Conservation (phyloP, 2,113 vertebrate species). For the Triplophysa rosa region DNA sequence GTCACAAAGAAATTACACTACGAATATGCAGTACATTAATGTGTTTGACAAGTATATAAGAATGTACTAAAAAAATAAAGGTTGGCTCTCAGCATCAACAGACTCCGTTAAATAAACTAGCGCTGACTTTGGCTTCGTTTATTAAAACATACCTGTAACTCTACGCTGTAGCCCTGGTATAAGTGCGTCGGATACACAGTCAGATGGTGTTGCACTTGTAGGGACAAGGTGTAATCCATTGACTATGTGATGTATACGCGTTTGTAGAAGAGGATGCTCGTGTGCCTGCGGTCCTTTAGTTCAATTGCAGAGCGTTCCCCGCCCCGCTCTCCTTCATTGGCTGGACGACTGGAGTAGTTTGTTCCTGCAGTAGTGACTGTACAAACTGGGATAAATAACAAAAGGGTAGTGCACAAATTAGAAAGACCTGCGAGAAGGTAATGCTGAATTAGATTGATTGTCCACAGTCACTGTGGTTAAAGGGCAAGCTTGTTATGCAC, state of each 20-base stretch:
- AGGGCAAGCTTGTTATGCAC: too few species aligned
- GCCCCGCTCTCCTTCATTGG: slow-evolving; percentile 72
- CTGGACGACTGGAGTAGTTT: slow-evolving; percentile 51
- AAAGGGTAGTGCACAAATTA: not conserved
- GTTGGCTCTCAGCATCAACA: not conserved
- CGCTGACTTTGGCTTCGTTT: not conserved
- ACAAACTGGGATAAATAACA: not conserved
- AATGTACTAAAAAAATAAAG: not conserved
- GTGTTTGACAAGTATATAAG: slow-evolving; percentile 12
- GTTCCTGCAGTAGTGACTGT: slow-evolving; percentile 22
- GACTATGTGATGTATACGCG: slow-evolving; percentile 61
- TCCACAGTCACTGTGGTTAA: not conserved
- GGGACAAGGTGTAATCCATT: slow-evolving; percentile 77
- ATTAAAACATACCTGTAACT: slow-evolving; percentile 73
- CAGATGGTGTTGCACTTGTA: slow-evolving; percentile 77
- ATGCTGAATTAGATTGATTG: not conserved
- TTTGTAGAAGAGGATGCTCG: slow-evolving; percentile 54
- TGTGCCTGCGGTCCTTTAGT: slow-evolving; percentile 64
- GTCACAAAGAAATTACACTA: not conserved
- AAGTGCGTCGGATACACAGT: slow-evolving; percentile 70
- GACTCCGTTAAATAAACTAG: slow-evolving; percentile 5
- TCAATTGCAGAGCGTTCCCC: slow-evolving; percentile 63
- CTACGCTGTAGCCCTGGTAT: slow-evolving; percentile 69
- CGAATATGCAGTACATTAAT: not conserved
- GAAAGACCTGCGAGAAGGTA: not conserved